phyloP scores from a whole-genome alignment of 2,888 invertebrate species.

The Drosophila parthenogenetica region DNA sequence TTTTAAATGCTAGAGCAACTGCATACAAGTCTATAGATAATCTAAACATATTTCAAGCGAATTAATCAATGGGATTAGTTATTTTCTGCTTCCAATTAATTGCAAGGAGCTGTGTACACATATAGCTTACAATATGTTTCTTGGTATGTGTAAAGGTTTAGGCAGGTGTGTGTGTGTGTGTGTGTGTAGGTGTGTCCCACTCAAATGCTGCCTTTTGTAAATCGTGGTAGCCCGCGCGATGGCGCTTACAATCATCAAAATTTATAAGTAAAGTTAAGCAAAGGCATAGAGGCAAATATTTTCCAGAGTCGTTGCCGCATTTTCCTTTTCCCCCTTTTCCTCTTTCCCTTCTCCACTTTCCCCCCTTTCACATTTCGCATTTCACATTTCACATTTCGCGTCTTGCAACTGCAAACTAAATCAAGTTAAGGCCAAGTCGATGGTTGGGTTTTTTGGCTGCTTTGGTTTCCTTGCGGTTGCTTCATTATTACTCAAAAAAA shows the following conservation, averaged over 20 bases:
- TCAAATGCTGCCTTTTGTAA: conserved; percentile 47
- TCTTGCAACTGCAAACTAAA: conserved; percentile 63
- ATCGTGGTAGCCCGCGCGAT: conserved; percentile 30
- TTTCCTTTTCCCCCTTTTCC: neutral
- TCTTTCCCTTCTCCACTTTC: neutral
- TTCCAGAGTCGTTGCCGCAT: conserved; percentile 44
- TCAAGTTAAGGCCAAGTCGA: conserved; percentile 66
- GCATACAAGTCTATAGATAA: neutral
- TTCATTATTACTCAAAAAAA: conserved; percentile 61
- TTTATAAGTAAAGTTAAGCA: conserved; percentile 75
- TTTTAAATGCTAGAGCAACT: too few species aligned
- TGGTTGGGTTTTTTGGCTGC: conserved; percentile 43
- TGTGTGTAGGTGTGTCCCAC: conserved; percentile 17
- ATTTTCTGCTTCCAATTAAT: conserved; percentile 18
- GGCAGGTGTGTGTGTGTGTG: neutral
- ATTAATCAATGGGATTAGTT: neutral
- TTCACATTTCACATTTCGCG: conserved; percentile 29
- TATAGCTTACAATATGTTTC: conserved; percentile 2
- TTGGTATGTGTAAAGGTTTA: conserved; percentile 2
- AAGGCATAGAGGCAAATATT: conserved; percentile 70
- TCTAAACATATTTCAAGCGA: neutral
- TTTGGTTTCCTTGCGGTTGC: conserved; percentile 61
- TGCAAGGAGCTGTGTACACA: conserved; percentile 21
- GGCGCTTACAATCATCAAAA: conserved; percentile 65
- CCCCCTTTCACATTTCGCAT: neutral